These are phyloP conservation scores for Prolemur simus DNA, from an alignment of 2,113 vertebrate species.

Conservation along the genomic window DNA sequence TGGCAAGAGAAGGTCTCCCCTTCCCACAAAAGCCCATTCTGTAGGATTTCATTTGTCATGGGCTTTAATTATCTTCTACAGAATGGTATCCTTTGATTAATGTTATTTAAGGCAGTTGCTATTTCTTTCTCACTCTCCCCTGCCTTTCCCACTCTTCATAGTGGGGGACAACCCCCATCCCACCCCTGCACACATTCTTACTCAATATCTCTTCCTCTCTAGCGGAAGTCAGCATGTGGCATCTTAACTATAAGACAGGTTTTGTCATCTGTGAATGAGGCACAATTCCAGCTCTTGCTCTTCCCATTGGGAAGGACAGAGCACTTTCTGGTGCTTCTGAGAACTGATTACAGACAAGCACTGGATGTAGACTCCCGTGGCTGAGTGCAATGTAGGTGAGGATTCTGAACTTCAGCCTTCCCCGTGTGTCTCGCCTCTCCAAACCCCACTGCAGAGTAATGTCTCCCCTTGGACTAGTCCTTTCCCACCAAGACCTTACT, in stretches of 20 bases:
- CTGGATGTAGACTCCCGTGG: neutral
- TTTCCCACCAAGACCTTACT: neutral
- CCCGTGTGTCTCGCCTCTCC: neutral
- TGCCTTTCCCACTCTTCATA: neutral
- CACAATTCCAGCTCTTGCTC: constrained; percentile 42
- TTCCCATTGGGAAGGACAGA: neutral
- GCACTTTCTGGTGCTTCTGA: neutral
- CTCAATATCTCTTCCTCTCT: neutral
- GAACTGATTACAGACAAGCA: neutral
- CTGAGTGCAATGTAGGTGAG: constrained; percentile 22
- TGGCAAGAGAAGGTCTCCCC: constrained; percentile 33
- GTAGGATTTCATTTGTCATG: constrained; percentile 45
- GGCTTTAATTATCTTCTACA: constrained; percentile 44
- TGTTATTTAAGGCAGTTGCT: constrained; percentile 6
- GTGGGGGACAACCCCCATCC: neutral
- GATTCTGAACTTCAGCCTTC: neutral
- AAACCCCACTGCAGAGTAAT: neutral
- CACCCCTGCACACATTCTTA: neutral
- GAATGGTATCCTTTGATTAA: neutral
- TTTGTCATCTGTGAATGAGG: constrained; percentile 63
- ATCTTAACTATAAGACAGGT: constrained; percentile 46
- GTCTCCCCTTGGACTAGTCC: neutral
- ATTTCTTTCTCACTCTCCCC: neutral
- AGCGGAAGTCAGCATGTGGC: constrained; percentile 39
- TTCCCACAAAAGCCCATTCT: constrained; percentile 4